Conservation (phyloP, 2,888 invertebrate genomes). For the Chymomyza amoena region DNA sequence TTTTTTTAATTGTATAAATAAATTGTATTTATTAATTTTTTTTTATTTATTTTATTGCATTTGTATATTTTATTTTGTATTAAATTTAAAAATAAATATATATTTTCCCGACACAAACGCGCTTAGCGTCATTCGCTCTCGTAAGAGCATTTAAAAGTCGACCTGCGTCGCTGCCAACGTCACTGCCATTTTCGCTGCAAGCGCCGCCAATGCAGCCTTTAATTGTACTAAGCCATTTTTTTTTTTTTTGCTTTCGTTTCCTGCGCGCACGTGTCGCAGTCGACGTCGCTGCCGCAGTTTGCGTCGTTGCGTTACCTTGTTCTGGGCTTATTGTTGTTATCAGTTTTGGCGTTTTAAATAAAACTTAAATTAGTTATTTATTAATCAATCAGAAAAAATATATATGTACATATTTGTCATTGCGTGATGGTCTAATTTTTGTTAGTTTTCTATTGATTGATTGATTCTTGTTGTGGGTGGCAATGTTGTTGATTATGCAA, state of each 20-base stretch:
- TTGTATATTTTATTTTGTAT: no score
- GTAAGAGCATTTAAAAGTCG: no score
- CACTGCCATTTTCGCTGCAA: slow-evolving; percentile 7
- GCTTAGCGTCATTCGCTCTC: no score
- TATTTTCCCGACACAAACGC: no score
- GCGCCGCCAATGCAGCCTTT: not conserved
- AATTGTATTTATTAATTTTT: no score
- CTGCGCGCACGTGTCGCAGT: slow-evolving; percentile 43
- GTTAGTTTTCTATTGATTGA: not conserved
- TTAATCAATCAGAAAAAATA: slow-evolving; percentile 16
- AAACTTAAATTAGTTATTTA: slow-evolving; percentile 39
- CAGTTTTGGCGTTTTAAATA: not conserved
- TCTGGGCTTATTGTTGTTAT: not conserved
- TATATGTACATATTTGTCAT: slow-evolving; percentile 4
- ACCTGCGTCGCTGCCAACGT: not conserved
- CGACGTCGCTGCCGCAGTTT: not conserved
- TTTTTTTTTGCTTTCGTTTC: slow-evolving; percentile 61
- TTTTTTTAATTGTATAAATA: no score
- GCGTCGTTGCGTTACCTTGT: slow-evolving; percentile 18
- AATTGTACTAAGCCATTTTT: slow-evolving; percentile 1
- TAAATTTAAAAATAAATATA: no score
- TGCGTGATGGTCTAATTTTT: slow-evolving; percentile 16
- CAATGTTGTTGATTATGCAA: slow-evolving; percentile 3
- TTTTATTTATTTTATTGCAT: no score
- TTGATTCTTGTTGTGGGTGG: slow-evolving; percentile 5